Base-by-base conservation (phyloP, 2,113 vertebrate genomes). In the Poeciliopsis turrubarensis region DNA sequence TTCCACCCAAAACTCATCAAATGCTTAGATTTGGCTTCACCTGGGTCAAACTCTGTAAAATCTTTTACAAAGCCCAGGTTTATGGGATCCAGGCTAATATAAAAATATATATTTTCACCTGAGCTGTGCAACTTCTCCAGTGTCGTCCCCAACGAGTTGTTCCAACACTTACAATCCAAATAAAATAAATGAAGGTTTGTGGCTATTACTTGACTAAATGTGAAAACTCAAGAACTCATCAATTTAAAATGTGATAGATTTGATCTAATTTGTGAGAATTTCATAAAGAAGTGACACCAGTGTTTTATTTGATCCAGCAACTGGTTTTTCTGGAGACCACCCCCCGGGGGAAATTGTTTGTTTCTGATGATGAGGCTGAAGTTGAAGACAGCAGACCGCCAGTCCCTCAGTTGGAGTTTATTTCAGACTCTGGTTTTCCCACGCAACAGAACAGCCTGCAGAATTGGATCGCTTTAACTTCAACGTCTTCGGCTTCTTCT, bases 221-320 rank as follows among this genome's bases (percentile, higher is more conserved):
- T 44, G 14, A 17, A 44, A 14, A 5, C 13, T 47, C 17, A 47
- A 22, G 34, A 63, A 63, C 26, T 19, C 60, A 30, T 30, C 1
- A 13, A 63, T 14, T 25, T 19, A 22, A 31, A 31, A 54, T 57
- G 13, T 60, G 26, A 11, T 57, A 41, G 26, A 32, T 29, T 34
- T 70, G 13, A 72, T 67, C 0, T 19, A n/a, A 4, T n/a, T 25
- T 69, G 0, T 37, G 13, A 32, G 31, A 44, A 32, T 13, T 19
- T 19, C 8, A 68, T 73, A 13, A 4, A 44, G 22, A 74, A 32
- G 22, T 3, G 11, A 75, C 3, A 19, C 70, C 1, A 3, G 15
- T 11, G 9, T 25, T 34, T 41, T 76, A 2, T 60, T 19, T 41
- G 72, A 4, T 57, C 62, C 92, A 94, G 0, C 65, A 72, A 19